Percentiles rank a stretch among this genome's conserved stretches.
Conservation (phyloP, 2,797 vertebrate species). For the Carcharodon carcharias region DNA sequence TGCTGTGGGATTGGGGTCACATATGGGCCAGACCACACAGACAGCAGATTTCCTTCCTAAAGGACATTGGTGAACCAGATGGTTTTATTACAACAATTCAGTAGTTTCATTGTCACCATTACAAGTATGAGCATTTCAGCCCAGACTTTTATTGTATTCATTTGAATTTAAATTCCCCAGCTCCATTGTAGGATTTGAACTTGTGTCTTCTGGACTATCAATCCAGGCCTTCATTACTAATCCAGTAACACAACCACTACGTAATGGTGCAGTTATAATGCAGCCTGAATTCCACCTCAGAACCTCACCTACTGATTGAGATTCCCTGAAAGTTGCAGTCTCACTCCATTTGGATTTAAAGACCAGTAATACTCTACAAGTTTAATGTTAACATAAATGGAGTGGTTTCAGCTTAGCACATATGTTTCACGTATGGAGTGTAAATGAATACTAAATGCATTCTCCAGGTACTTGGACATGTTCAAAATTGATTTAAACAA, state of each 20-base stretch:
- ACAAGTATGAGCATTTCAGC: neutral
- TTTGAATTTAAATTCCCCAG: neutral
- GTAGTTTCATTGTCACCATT: neutral
- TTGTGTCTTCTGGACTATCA: neutral
- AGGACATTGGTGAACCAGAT: neutral
- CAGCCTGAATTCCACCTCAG: neutral
- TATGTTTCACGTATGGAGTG: neutral
- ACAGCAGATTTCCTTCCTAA: neutral
- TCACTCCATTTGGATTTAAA: neutral
- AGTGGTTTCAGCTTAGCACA: neutral
- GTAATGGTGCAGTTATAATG: neutral
- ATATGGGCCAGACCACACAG: neutral
- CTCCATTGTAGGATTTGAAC: neutral
- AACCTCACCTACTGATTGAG: neutral
- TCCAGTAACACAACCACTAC: neutral
- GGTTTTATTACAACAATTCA: neutral
- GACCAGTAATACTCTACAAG: neutral
- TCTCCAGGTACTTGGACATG: neutral
- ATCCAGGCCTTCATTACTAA: neutral
- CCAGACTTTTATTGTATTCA: neutral
- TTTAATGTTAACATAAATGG: neutral
- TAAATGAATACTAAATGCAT: neutral
- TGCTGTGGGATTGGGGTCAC: no score
- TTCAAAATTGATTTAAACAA: neutral
- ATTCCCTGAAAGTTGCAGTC: neutral